Evolutionary conservation across 2,113 vertebrate species (phyloP), one percentile per base, ranked within the genome.

Genomic region (Theristicus caerulescens): DNA sequence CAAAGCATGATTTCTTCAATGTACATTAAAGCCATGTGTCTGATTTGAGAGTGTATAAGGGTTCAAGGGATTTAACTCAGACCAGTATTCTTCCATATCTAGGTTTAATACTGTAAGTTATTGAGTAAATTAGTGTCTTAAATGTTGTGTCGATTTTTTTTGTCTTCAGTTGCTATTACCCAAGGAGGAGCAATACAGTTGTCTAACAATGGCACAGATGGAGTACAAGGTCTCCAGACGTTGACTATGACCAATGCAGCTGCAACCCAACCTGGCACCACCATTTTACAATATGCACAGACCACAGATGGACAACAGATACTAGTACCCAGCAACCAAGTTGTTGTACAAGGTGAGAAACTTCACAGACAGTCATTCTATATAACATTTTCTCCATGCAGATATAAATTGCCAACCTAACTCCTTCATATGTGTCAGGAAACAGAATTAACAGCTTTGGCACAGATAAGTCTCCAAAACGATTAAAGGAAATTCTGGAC

Each of bases 231-330:
- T 77, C 98, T 99, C 94, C 99, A 99, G 97, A 99, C 99, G 0
- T 97, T 99, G 92, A 99, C 99, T 31, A 99, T 99, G 99, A 99
- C 99, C 88, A 99, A 99, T 58, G 98, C 99, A 77, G 98, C 98
- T 11, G 98, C 98, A 44, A 98, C 98, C 46, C 99, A 99, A 73
- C 98, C 98, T 3, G 99, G 99, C 20, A 98, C 99, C 92, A 99
- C 99, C 96, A 99, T 99, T 97, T 98, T 99, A 90, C 99, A 99
- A 86, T 99, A 99, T 73, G 99, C 99, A 82, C 99, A 99, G 98
- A 99, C 99, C 96, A 99, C 99, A 42, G 99, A 99, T 4, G 99
- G 99, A 38, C 99, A 99, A 95, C 99, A 99, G 97, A 99, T 99
- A 97, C 98, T 99, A 32, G 99, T 99, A 92, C 99, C 99, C 84